phyloP scores from a whole-genome alignment of 2,797 vertebrate species.

The Spheniscus humboldti region DNA sequence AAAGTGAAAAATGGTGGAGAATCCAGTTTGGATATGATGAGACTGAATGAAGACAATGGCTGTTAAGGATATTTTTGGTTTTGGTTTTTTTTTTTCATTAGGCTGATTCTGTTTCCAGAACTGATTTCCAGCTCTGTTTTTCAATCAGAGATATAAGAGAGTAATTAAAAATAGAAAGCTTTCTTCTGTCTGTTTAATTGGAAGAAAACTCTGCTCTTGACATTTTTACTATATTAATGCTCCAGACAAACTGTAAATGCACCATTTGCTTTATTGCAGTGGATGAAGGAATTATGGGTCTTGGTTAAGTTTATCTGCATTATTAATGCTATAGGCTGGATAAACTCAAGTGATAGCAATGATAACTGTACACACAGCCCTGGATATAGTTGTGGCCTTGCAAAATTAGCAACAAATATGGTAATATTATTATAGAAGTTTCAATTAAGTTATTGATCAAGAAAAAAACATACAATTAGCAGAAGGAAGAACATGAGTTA shows the following conservation, averaged over 20 bases:
- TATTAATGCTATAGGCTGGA: slow-evolving; percentile 24
- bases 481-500: background rate
- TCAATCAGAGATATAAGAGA: background rate
- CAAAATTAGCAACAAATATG: background rate
- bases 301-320: slow-evolving; percentile 14
- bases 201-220: background rate
- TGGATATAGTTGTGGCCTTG: background rate
- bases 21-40: slow-evolving; percentile 8
- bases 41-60: slow-evolving; percentile 17
- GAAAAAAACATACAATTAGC: background rate
- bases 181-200: background rate
- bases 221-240: background rate
- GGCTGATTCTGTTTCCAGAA: background rate
- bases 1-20: slow-evolving; percentile 30
- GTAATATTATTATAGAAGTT: background rate
- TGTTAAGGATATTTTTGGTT: background rate
- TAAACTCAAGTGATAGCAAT: background rate
- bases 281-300: background rate
- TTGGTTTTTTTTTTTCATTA: background rate
- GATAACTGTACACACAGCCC: background rate
- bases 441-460: background rate
- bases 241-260: slow-evolving; percentile 21
- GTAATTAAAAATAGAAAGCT: slow-evolving; percentile 39
- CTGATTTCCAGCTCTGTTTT: background rate
- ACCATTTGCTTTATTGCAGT: background rate